Conservation (phyloP, 2,113 vertebrate genomes). For the Polyodon spathula region DNA sequence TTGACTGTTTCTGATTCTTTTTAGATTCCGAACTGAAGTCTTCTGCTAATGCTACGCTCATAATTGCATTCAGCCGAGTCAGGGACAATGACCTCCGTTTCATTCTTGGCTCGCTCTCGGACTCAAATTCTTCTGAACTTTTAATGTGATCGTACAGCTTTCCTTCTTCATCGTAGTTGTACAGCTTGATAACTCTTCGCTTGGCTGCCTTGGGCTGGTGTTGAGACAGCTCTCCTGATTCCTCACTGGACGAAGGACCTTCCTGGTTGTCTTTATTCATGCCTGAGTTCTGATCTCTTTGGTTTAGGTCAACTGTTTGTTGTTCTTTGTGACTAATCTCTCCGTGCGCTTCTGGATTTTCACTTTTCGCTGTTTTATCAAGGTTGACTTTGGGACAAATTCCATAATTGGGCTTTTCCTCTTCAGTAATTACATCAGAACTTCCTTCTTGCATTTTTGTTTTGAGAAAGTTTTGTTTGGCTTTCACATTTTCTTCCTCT, state of each 20-base stretch:
- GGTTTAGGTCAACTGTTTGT: not conserved
- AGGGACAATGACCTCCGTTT: slow-evolving; percentile 47
- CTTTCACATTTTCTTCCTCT: too few relatives aligned
- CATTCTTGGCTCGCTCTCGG: slow-evolving; percentile 8
- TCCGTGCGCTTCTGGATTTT: too few relatives aligned
- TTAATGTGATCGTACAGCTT: slow-evolving; percentile 42
- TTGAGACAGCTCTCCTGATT: not conserved
- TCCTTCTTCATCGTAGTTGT: slow-evolving; percentile 60
- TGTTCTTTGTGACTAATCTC: not conserved
- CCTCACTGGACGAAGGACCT: not conserved
- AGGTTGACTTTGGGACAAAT: too few relatives aligned
- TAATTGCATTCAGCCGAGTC: slow-evolving; percentile 49
- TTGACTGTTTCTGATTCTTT: too few relatives aligned
- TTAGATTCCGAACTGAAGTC: too few relatives aligned
- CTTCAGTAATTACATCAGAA: too few relatives aligned
- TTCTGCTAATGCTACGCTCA: slow-evolving; percentile 30
- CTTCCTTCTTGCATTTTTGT: too few relatives aligned
- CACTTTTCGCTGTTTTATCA: too few relatives aligned
- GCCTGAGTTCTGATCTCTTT: not conserved
- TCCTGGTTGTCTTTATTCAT: not conserved
- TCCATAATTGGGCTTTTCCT: too few relatives aligned
- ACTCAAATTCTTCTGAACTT: not conserved
- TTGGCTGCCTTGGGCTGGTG: not conserved
- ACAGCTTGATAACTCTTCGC: slow-evolving; percentile 45
- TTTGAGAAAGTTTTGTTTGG: too few relatives aligned